phyloP scores from a whole-genome alignment of 2,113 vertebrate genomes.

The Nannobrachium achirus region DNA sequence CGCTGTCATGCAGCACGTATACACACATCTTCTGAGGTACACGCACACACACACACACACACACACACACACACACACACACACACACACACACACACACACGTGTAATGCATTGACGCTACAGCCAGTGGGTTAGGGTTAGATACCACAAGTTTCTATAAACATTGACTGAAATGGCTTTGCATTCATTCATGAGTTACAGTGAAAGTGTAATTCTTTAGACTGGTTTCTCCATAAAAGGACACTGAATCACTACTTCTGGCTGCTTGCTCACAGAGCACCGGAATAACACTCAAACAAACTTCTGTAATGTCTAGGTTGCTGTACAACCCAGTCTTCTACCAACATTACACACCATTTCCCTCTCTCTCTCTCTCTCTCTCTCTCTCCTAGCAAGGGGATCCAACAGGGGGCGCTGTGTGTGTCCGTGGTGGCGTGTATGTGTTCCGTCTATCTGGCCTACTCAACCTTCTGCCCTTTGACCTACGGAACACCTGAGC shows the following conservation, averaged over 20 bases:
- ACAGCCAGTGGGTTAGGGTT: too few species aligned
- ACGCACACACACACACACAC: conserved; percentile 25
- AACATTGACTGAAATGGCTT: too few species aligned
- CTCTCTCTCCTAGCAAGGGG: conserved; percentile 33
- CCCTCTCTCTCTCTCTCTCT: background rate
- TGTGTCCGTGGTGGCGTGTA: conserved; percentile 7
- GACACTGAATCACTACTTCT: background rate
- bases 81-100: background rate
- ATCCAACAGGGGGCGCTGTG: conserved; percentile 20
- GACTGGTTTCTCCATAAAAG: background rate
- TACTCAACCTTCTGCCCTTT: conserved; percentile 64
- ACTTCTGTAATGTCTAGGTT: too few species aligned
- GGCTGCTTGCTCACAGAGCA: too few species aligned
- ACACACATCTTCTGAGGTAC: conserved; percentile 74
- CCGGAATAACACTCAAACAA: too few species aligned
- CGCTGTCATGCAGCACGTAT: conserved; percentile 64
- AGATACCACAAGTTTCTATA: too few species aligned
- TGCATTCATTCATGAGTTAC: too few species aligned
- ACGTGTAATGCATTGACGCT: background rate
- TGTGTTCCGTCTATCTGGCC: conserved; percentile 43
- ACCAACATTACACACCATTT: background rate
- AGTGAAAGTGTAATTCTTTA: too few species aligned
- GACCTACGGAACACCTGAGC: conserved; percentile 69
- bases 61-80: background rate
- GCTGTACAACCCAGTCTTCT: too few species aligned